Evolutionary conservation across 2,888 invertebrate species (phyloP), one percentile per base, ranked within the genome.

Genomic region (Balanococcus diminutus): DNA sequence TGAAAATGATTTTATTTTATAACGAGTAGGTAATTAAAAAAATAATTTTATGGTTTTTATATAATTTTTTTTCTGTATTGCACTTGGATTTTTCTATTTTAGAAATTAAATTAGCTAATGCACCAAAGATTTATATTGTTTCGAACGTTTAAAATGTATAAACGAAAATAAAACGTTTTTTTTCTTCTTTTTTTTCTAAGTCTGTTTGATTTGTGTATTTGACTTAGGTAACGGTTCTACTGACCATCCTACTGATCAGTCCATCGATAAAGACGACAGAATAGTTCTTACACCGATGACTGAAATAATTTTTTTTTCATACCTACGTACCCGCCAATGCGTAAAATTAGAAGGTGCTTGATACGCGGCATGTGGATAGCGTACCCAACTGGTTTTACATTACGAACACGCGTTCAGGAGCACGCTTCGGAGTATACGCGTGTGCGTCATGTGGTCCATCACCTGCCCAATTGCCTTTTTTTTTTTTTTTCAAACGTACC

Each of bases 381-480:
- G 75, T 79, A 79, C 75, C 31, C 42, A 84, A 84, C 84, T 84
- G 84, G 84, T 84, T 84, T 72, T 72, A 84, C 72, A 42, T 79
- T 79, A 79, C 39, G 72, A 56, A 67, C 72, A 67, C 72, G 84
- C 84, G 84, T 42, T 67, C 72, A 42, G 28, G 11, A 28, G 67
- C 56, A 84, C 39, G 28, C 39, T 39, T 39, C 32, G 25, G 61
- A 46, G 25, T 61, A 67, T 31, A 67, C 67, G 39, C 67, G 84
- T 39, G 61, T 84, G 84, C 84, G 84, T 84, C 84, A 84, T 84
- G 32, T 84, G 84, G 84, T 84, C 72, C 84, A 67, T 84, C 84
- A 84, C 84, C 84, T 84, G 84, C 67, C 84, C 75, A 79, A 79
- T 79, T 79, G 75, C 75, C 75, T 79, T 79, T 79, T 79, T 61